Percentiles rank a stretch among this genome's conserved stretches.
Evolutionary conservation across 2,113 vertebrate genomes (phyloP).

Genomic region (Camarhynchus parvulus): DNA sequence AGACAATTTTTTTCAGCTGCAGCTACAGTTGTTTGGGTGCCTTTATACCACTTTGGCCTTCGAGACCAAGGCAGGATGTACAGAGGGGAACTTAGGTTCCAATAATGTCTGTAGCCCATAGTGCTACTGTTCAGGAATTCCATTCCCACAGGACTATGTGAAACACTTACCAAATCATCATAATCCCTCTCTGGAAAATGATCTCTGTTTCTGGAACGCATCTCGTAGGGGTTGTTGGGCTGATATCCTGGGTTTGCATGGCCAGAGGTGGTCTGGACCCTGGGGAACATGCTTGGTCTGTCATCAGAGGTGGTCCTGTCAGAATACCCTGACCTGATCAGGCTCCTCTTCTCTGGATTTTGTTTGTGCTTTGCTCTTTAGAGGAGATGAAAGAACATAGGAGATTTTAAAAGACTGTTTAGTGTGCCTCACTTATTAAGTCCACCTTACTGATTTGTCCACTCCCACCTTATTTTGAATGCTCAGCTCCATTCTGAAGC

Average conservation of each 20-base stretch:
- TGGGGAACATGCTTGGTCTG: not conserved
- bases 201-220: accelerated
- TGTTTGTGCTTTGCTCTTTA: not conserved
- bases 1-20: not conserved
- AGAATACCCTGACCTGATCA: not conserved
- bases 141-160: not conserved
- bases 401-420: not conserved
- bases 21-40: not conserved
- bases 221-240: constrained; percentile 4
- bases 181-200: not conserved
- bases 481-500: not conserved
- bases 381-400: not conserved
- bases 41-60: not conserved
- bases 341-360: not conserved
- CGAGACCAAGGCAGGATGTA: not conserved
- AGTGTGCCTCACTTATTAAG: not conserved
- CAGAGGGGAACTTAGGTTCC: not conserved
- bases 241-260: constrained; percentile 9
- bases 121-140: accelerated
- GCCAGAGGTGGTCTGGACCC: constrained; percentile 21
- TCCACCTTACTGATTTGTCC: not conserved
- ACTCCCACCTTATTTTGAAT: not conserved
- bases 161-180: constrained; percentile 37
- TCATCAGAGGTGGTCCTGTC: not conserved
- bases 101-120: not conserved